Conservation (phyloP, 23 tunicate species). For the Phallusia fumigata region DNA sequence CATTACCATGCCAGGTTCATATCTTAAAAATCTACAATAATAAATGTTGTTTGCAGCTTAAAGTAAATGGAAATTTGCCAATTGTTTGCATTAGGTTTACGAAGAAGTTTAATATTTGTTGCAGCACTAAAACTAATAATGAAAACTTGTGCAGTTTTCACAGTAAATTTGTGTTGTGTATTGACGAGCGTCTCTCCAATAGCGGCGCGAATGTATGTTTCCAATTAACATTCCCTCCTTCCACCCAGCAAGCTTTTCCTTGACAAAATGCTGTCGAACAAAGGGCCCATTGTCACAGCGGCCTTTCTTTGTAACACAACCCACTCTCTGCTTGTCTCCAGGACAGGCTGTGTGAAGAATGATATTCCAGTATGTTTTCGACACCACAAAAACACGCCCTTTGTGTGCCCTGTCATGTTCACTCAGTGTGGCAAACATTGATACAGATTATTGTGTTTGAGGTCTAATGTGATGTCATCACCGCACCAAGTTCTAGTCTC, state of each 20-base stretch:
- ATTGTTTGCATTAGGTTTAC: neutral
- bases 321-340: neutral
- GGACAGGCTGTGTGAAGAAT: neutral
- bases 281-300: neutral
- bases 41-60: neutral
- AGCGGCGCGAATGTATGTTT: neutral
- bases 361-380: neutral
- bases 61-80: neutral
- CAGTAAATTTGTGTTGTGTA: too few relatives aligned
- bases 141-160: too few relatives aligned
- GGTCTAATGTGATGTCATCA: neutral
- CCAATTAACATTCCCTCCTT: neutral
- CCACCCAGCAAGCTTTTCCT: neutral
- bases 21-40: too few relatives aligned
- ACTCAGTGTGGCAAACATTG: neutral
- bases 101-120: neutral
- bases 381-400: neutral
- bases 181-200: too few relatives aligned
- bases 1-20: too few relatives aligned
- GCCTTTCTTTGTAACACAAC: constrained; percentile 6
- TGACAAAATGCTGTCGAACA: constrained; percentile 9
- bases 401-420: constrained; percentile 8
- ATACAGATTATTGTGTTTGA: neutral
- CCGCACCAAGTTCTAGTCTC: too few relatives aligned
- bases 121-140: neutral